phyloP scores from a whole-genome alignment of 2,113 vertebrate species.

The Crotalus horridus region DNA sequence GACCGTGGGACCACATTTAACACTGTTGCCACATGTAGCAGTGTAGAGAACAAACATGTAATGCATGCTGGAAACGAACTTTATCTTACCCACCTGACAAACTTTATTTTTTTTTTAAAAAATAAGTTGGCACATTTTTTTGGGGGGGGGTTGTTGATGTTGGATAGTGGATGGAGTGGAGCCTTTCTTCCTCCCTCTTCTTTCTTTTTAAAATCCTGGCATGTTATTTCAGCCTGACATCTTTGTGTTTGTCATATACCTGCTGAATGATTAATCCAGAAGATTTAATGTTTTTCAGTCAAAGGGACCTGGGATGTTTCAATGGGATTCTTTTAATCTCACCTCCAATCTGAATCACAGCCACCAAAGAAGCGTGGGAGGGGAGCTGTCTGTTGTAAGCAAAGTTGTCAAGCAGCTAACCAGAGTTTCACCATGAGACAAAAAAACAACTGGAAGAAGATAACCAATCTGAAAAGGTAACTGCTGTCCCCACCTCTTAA shows the following conservation, averaged over 20 bases:
- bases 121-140: slow-evolving; percentile 34
- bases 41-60: background rate
- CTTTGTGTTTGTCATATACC: slow-evolving; percentile 45
- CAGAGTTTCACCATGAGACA: background rate
- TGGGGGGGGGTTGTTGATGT: slow-evolving; percentile 55
- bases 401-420: background rate
- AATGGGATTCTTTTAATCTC: slow-evolving; percentile 24
- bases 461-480: background rate
- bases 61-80: slow-evolving; percentile 29
- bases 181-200: slow-evolving; percentile 30
- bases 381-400: background rate
- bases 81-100: slow-evolving; percentile 8
- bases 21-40: background rate
- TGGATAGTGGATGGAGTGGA: slow-evolving; percentile 44
- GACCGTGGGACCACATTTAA: background rate
- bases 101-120: background rate
- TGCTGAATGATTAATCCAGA: slow-evolving; percentile 53
- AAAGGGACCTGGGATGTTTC: slow-evolving; percentile 16
- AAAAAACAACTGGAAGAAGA: background rate
- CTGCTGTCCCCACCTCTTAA: background rate
- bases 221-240: slow-evolving; percentile 52
- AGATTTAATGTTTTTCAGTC: slow-evolving; percentile 38
- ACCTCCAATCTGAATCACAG: slow-evolving; percentile 4
- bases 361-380: background rate
- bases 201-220: slow-evolving; percentile 37